phyloP scores from a whole-genome alignment of 2,113 vertebrate species.

The Monopterus albus region DNA sequence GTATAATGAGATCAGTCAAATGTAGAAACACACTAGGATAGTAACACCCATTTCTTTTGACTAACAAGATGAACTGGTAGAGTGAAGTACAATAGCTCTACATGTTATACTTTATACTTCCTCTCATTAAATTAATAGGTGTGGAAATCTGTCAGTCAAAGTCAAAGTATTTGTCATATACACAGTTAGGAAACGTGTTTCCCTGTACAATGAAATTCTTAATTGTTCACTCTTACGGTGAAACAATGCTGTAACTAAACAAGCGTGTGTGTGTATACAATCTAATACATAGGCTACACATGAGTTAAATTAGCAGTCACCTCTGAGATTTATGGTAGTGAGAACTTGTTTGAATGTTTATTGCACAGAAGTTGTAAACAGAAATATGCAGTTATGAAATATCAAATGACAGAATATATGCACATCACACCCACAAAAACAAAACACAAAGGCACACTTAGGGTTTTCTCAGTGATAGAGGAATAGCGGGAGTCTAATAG shows the following conservation, averaged over 20 bases:
- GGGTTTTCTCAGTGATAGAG: conserved; percentile 13
- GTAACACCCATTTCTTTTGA: neutral
- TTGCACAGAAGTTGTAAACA: too few species aligned
- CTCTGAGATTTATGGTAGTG: too few species aligned
- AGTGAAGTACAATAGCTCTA: neutral
- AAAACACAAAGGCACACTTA: neutral
- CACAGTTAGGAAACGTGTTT: too few species aligned
- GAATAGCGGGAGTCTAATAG: conserved; percentile 11
- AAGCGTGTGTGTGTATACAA: too few species aligned
- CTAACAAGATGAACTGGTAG: conserved; percentile 16
- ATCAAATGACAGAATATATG: neutral
- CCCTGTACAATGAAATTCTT: too few species aligned
- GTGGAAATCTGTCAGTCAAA: too few species aligned
- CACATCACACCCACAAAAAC: neutral
- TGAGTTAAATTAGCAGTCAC: neutral
- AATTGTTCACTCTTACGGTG: too few species aligned
- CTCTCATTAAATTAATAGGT: neutral
- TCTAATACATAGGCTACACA: too few species aligned
- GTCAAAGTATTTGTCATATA: too few species aligned
- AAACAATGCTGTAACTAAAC: too few species aligned
- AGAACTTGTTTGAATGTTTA: conserved; percentile 9
- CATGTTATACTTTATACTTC: neutral
- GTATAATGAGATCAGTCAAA: too few species aligned
- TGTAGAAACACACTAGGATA: neutral
- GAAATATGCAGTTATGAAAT: neutral